Evolutionary conservation across 53 echinoderm and acorn worm genomes (phyloP).

Genomic region (Astropecten irregularis): DNA sequence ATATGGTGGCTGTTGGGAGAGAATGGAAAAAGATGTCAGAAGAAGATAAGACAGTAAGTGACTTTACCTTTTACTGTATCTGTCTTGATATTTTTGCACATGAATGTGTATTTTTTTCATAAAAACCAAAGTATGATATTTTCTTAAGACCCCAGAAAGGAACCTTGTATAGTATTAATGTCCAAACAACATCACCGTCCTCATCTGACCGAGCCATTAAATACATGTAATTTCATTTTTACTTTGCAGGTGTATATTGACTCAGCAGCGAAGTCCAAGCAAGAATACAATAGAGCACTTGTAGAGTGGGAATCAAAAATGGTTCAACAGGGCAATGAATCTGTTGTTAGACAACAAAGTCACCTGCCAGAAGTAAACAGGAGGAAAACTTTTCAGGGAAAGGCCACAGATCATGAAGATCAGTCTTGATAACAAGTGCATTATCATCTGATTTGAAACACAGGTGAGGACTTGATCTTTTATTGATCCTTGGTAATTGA

Average conservation of each 20-base stretch:
- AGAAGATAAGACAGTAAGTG: conserved; percentile 11
- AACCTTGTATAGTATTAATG: background rate
- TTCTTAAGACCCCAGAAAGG: background rate
- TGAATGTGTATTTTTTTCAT: no score
- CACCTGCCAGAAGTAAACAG: background rate
- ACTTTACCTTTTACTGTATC: background rate
- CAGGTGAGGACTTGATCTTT: no score
- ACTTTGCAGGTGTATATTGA: background rate
- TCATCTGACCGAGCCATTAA: background rate
- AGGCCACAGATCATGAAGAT: no score
- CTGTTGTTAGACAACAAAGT: conserved; percentile 1
- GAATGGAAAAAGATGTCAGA: conserved; percentile 40
- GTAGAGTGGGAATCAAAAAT: conserved; percentile 39
- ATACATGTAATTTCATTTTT: no score
- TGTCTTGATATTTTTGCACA: no score
- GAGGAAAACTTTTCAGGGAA: no score
- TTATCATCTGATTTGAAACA: no score
- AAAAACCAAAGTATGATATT: no score
- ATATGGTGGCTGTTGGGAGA: background rate
- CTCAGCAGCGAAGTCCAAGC: background rate
- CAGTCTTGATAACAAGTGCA: no score
- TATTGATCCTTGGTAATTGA: no score
- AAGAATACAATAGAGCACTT: conserved; percentile 34
- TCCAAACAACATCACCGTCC: background rate
- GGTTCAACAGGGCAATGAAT: conserved; percentile 7